These are phyloP conservation scores for Bemisia tabaci DNA, from an alignment of 1,140 invertebrate genomes.

Conservation along the genomic window DNA sequence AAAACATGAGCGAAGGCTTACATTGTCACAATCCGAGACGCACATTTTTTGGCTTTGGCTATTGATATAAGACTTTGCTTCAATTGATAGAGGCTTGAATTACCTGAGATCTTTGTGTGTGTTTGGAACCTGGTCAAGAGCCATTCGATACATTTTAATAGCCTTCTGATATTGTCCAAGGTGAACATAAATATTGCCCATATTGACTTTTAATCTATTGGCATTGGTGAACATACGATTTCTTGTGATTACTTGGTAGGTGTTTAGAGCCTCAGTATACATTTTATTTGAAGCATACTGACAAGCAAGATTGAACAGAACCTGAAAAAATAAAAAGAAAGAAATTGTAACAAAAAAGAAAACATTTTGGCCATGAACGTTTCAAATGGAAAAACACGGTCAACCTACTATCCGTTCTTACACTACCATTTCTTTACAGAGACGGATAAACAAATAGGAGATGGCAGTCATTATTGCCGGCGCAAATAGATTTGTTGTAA, in stretches of 20 bases:
- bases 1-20: too few species aligned
- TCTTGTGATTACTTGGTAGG: constrained; percentile 78
- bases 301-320: constrained; percentile 83
- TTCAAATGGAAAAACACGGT: too few species aligned
- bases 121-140: constrained; percentile 85
- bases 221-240: constrained; percentile 78
- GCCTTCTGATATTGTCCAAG: constrained; percentile 90
- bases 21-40: too few species aligned
- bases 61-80: too few species aligned
- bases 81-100: too few species aligned
- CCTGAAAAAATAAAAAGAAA: constrained; percentile 44
- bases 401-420: too few species aligned
- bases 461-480: too few species aligned
- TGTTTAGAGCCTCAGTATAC: constrained; percentile 89
- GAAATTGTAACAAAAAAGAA: too few species aligned
- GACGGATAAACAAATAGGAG: too few species aligned
- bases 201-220: constrained; percentile 88
- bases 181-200: constrained; percentile 95
- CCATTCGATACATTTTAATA: constrained; percentile 96
- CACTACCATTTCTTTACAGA: too few species aligned
- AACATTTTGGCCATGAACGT: background rate
- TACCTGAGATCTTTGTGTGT: constrained; percentile 83
- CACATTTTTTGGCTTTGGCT: too few species aligned
- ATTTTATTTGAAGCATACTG: constrained; percentile 90
- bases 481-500: too few species aligned